Evolutionary conservation across 2,888 invertebrate genomes (phyloP), one percentile per base, ranked within the genome.

Genomic region (Rhorus exstirpatorius): DNA sequence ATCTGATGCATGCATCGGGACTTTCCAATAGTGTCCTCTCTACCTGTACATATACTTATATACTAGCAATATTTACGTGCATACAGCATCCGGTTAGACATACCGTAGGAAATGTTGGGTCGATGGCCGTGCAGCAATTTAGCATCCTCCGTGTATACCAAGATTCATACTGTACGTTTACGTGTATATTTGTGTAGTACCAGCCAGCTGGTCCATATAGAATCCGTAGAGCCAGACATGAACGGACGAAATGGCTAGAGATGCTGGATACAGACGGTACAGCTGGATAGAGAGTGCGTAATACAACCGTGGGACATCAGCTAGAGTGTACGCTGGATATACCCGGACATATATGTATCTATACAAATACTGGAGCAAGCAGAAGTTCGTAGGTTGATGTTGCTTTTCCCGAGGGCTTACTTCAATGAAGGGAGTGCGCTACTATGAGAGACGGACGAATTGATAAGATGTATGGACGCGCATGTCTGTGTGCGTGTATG

Each of bases 341-440:
- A 51, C 8, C 38, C 24, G 60, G 58, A 72, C 49, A 53, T 44
- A 70, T 41, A 70, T 67, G 35, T 35, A 60, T 10, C 1, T 21
- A 46, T 21, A 63, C 14, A 44, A 17, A 24, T 19, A 21, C 38
- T 19, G 14, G 12, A n/a, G 78, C 60, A 81, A 74, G 51, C 71
- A 63, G 38, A 44, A 31, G 55, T 38, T 63, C 44, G 55, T 17
- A 78, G 81, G 77, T 81, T 78, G 81, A 75, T 81, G 78, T 79
- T 79, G 79, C 51, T 61, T 65, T 60, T 58, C 63, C 72, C 65
- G 67, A 63, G 65, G 65, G 63, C 80, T 65, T 81, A 75, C 81
- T 81, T 44, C 58, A 49, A 63, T 68, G 55, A 35, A 60, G 46
- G 46, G 65, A 44, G 21, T 68, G 53, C 44, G 10, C 41, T 12